Evolutionary conservation across 1,140 invertebrate genomes (phyloP).

Genomic region (Phthorimaea operculella): DNA sequence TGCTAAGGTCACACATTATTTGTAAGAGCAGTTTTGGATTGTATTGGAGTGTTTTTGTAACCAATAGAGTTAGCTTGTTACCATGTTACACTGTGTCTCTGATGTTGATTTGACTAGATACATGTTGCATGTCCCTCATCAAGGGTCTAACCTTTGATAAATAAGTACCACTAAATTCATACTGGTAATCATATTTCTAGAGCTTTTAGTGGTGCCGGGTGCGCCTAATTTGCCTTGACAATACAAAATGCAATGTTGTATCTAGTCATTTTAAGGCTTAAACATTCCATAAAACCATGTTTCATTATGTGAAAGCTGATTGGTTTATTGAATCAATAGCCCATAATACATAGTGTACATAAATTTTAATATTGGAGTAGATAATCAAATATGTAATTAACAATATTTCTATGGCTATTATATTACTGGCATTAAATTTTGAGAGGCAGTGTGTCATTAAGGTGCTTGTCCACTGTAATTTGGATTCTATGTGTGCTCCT

Average conservation of each 20-base stretch:
- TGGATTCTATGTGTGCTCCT: background rate
- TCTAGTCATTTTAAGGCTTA: conserved; percentile 56
- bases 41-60: conserved; percentile 58
- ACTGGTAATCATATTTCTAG: too few species aligned
- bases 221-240: background rate
- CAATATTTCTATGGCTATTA: background rate
- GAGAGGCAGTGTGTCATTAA: background rate
- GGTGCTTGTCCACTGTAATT: conserved; percentile 6
- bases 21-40: conserved; percentile 36
- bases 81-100: conserved; percentile 41
- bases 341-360: conserved; percentile 36
- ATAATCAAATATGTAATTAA: background rate
- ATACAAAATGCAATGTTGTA: conserved; percentile 31
- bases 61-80: conserved; percentile 38
- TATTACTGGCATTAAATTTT: background rate
- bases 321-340: conserved; percentile 36
- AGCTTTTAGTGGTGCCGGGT: too few species aligned
- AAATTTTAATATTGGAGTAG: conserved; percentile 15
- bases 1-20: conserved; percentile 50
- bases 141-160: too few species aligned
- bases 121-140: conserved; percentile 24
- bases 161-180: too few species aligned
- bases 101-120: conserved; percentile 47
- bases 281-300: conserved; percentile 62
- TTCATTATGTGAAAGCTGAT: conserved; percentile 53